Evolutionary conservation across 2,888 invertebrate species (phyloP).

Genomic region (Diabrotica balteata): DNA sequence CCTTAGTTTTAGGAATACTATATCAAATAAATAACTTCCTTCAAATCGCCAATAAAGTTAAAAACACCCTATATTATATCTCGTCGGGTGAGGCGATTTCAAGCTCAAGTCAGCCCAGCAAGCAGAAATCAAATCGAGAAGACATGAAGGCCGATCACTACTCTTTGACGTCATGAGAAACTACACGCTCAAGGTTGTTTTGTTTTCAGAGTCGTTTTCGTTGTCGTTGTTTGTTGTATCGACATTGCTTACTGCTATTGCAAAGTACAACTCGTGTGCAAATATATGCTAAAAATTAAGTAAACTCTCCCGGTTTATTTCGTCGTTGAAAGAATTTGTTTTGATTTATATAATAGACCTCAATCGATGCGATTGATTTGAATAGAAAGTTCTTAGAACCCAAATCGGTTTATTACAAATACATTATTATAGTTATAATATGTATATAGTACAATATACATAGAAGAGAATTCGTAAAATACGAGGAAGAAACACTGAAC

Average conservation of each 20-base stretch:
- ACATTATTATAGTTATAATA: too few species aligned
- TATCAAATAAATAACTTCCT: too few species aligned
- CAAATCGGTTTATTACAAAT: neutral
- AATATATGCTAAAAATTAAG: slow-evolving; percentile 4
- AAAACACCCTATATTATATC: slow-evolving; percentile 14
- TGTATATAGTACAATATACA: neutral
- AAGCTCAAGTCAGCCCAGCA: neutral
- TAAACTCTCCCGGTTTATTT: neutral
- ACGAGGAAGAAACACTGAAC: too few species aligned
- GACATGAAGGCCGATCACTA: slow-evolving; percentile 50
- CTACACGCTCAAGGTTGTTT: slow-evolving; percentile 52
- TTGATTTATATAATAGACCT: too few species aligned
- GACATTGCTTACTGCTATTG: slow-evolving; percentile 14
- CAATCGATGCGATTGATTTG: too few species aligned
- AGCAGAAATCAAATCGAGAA: slow-evolving; percentile 16
- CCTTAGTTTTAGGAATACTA: too few species aligned
- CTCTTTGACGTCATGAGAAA: slow-evolving; percentile 50
- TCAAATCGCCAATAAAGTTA: neutral
- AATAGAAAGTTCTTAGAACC: too few species aligned
- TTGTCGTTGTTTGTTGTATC: slow-evolving; percentile 11
- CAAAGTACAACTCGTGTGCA: slow-evolving; percentile 4
- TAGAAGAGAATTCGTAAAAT: neutral
- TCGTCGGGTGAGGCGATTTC: slow-evolving; percentile 9
- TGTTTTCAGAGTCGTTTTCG: slow-evolving; percentile 27
- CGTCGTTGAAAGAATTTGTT: too few species aligned